Conservation (phyloP, 1,140 invertebrate genomes). For the Neodiprion fabricii region DNA sequence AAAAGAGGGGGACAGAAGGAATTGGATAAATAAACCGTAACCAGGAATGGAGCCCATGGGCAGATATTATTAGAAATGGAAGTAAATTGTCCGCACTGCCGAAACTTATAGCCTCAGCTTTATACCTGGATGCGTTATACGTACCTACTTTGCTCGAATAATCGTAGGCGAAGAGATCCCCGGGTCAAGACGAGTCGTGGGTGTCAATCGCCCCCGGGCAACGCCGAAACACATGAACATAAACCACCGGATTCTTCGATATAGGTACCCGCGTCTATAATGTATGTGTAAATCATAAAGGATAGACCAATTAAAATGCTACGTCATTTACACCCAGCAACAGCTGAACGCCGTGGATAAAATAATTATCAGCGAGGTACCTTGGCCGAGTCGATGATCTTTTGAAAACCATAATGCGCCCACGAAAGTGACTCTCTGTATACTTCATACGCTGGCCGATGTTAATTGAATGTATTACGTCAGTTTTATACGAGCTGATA, state of each 20-base stretch:
- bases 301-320: conserved; percentile 1
- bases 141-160: too few relatives aligned
- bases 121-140: too few relatives aligned
- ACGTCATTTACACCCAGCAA: neutral
- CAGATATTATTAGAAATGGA: too few relatives aligned
- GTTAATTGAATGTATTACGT: neutral
- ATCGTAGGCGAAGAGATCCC: neutral
- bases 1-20: too few relatives aligned
- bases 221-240: too few relatives aligned
- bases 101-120: too few relatives aligned
- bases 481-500: neutral
- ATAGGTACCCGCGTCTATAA: too few relatives aligned
- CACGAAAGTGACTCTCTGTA: neutral
- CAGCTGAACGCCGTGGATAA: neutral
- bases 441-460: neutral
- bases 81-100: too few relatives aligned
- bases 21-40: too few relatives aligned
- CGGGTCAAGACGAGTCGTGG: neutral
- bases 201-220: neutral
- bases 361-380: neutral
- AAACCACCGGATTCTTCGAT: too few relatives aligned
- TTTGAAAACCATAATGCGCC: neutral
- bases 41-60: too few relatives aligned
- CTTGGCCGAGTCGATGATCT: neutral
- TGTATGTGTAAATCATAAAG: too few relatives aligned